Percentiles rank a stretch among this genome's conserved stretches.
These are phyloP conservation scores for Zaprionus nigranus DNA, from an alignment of 1,140 invertebrate genomes.

Conservation along the genomic window DNA sequence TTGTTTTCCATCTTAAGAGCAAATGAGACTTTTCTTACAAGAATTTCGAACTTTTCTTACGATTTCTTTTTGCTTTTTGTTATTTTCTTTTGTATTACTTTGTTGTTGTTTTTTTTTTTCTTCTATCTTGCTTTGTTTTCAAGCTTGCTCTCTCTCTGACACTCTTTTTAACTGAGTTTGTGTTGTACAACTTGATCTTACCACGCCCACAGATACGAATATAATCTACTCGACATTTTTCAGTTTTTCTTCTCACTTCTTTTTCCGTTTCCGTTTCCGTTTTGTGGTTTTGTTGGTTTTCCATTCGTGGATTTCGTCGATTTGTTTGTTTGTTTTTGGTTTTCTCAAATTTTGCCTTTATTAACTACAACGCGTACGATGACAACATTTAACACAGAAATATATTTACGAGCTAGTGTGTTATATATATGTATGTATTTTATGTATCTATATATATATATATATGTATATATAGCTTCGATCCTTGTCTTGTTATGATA, in stretches of 20 bases:
- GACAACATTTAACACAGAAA: slow-evolving; percentile 84
- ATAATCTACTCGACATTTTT: slow-evolving; percentile 3
- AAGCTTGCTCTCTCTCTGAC: slow-evolving; percentile 48
- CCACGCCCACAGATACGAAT: slow-evolving; percentile 16
- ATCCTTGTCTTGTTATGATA: slow-evolving; percentile 18
- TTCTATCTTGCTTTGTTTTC: slow-evolving; percentile 35
- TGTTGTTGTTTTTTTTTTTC: slow-evolving; percentile 16
- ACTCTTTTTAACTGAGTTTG: slow-evolving; percentile 70
- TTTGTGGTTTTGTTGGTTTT: slow-evolving; percentile 14
- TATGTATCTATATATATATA: slow-evolving; percentile 25
- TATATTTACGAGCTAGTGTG: slow-evolving; percentile 78
- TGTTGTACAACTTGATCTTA: slow-evolving; percentile 68
- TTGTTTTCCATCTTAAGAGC: slow-evolving; percentile 23
- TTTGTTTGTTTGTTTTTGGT: slow-evolving; percentile 17
- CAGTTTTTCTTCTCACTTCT: slow-evolving; percentile 12
- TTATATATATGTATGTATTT: slow-evolving; percentile 49
- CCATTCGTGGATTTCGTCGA: slow-evolving; percentile 15
- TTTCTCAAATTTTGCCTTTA: slow-evolving; percentile 54
- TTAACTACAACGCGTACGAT: slow-evolving; percentile 83
- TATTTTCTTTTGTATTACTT: slow-evolving; percentile 25
- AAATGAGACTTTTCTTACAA: slow-evolving; percentile 34
- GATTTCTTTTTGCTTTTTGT: slow-evolving; percentile 42
- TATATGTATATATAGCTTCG: slow-evolving; percentile 35
- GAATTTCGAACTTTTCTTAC: slow-evolving; percentile 42
- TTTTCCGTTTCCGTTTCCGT: slow-evolving; percentile 9